phyloP scores from a whole-genome alignment of 1,140 invertebrate genomes.

The Drosophila bifasciata region DNA sequence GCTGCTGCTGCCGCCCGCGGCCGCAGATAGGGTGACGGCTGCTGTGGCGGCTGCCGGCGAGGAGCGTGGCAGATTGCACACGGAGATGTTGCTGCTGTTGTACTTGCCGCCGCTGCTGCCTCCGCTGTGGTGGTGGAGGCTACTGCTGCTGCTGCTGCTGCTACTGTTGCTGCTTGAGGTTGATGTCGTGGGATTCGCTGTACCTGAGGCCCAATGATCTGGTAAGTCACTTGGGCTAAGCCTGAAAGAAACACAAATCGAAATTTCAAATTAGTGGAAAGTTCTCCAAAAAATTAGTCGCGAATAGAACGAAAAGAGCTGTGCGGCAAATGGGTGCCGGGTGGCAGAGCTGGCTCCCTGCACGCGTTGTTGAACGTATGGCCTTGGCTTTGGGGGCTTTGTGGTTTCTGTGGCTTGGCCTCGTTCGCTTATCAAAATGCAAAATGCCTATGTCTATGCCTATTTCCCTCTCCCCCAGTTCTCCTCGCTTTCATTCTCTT shows the following conservation, averaged over 20 bases:
- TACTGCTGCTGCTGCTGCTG: slow-evolving; percentile 26
- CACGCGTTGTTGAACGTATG: background rate
- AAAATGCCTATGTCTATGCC: slow-evolving; percentile 20
- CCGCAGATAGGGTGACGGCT: slow-evolving; percentile 75
- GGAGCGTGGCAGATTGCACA: slow-evolving; percentile 81
- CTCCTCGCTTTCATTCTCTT: background rate
- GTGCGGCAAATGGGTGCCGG: background rate
- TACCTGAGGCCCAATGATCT: slow-evolving; percentile 83
- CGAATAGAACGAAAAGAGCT: too few species aligned
- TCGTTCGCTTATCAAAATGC: slow-evolving; percentile 31
- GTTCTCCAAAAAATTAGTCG: background rate
- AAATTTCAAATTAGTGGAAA: slow-evolving; percentile 14
- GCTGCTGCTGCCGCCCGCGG: slow-evolving; percentile 58
- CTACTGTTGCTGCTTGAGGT: slow-evolving; percentile 41
- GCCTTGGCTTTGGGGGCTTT: background rate
- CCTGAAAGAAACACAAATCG: slow-evolving; percentile 49
- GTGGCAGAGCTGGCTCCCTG: too few species aligned
- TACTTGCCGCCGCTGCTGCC: slow-evolving; percentile 33
- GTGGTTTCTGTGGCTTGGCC: slow-evolving; percentile 12
- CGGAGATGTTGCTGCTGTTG: slow-evolving; percentile 58
- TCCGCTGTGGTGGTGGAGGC: slow-evolving; percentile 25
- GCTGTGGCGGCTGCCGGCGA: slow-evolving; percentile 82
- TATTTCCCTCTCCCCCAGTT: background rate
- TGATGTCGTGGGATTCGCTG: slow-evolving; percentile 66
- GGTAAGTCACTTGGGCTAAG: slow-evolving; percentile 84